Percentiles rank a stretch among this genome's conserved stretches.
Conservation (phyloP, 2,113 vertebrate genomes). For the Aleadryas rufinucha region DNA sequence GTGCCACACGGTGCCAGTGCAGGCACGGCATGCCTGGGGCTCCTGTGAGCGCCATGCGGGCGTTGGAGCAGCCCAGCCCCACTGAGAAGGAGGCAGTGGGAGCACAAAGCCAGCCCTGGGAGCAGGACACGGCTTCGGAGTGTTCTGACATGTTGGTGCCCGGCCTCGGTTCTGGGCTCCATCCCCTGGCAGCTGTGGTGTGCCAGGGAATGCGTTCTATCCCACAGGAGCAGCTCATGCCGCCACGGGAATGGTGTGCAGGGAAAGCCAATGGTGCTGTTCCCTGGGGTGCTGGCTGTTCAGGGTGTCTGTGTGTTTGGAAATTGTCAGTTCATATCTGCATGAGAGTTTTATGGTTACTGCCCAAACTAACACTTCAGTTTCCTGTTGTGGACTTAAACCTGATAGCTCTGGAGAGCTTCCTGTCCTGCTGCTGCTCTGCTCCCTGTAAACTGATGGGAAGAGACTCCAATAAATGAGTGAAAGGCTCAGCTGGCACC, state of each 20-base stretch:
- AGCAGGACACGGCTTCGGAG: not conserved
- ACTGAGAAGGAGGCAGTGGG: not conserved
- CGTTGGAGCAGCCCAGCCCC: not conserved
- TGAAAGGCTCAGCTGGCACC: not conserved
- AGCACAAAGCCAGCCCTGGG: not conserved
- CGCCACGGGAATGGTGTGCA: not conserved
- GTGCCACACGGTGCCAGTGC: accelerated
- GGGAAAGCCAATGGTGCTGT: accelerated
- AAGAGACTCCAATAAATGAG: not conserved
- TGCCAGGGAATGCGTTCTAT: not conserved
- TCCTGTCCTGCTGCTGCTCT: not conserved
- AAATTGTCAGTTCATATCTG: not conserved
- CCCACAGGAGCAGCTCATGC: not conserved
- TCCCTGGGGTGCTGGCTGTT: not conserved
- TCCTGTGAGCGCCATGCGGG: not conserved
- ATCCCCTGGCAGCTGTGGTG: not conserved
- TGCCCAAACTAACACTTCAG: accelerated
- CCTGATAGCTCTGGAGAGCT: not conserved
- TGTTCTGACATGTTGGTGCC: accelerated
- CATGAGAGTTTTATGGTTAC: accelerated
- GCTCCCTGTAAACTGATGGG: not conserved
- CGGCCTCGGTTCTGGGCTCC: too few relatives aligned
- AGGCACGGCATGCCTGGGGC: not conserved
- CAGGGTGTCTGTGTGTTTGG: not conserved
- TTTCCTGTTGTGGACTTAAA: not conserved